Conservation (phyloP, 2,888 invertebrate genomes). For the Ditula angustiorana region DNA sequence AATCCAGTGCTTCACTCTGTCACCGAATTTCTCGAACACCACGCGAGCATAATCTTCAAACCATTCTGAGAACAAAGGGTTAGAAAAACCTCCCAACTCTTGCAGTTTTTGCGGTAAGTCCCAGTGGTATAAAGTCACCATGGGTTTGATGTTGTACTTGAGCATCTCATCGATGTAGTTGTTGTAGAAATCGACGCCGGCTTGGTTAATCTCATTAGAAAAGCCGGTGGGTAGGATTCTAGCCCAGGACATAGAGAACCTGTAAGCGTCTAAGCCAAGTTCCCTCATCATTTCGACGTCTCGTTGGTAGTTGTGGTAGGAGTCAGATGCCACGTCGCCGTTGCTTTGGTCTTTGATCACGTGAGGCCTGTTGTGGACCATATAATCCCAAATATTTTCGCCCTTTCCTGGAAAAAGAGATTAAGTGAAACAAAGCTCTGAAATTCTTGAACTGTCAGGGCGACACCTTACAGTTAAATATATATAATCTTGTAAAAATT, state of each 20-base stretch:
- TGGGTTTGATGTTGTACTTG: conserved; percentile 85
- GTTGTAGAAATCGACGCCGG: conserved; percentile 88
- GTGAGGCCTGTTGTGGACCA: conserved; percentile 52
- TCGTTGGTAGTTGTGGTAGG: conserved; percentile 86
- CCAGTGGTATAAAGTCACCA: conserved; percentile 85
- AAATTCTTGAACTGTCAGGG: too few relatives aligned
- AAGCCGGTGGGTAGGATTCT: conserved; percentile 86
- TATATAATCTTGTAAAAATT: too few relatives aligned
- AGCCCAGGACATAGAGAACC: conserved; percentile 87
- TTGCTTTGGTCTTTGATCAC: conserved; percentile 78
- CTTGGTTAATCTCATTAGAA: conserved; percentile 78
- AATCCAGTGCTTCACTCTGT: conserved; percentile 68
- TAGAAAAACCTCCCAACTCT: conserved; percentile 82
- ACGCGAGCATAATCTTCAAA: conserved; percentile 80
- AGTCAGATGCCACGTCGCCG: conserved; percentile 86
- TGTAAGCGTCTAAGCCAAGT: conserved; percentile 75
- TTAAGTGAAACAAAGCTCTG: too few relatives aligned
- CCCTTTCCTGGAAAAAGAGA: conserved; percentile 34
- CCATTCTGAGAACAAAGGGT: conserved; percentile 71
- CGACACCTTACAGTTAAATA: too few relatives aligned
- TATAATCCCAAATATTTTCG: conserved; percentile 36
- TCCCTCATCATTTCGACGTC: conserved; percentile 78
- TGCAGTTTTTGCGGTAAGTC: conserved; percentile 83
- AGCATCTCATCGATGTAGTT: conserved; percentile 86
- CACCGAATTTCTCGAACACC: conserved; percentile 67